These are phyloP conservation scores for Columbina picui DNA, from an alignment of 2,113 vertebrate species.

Conservation along the genomic window DNA sequence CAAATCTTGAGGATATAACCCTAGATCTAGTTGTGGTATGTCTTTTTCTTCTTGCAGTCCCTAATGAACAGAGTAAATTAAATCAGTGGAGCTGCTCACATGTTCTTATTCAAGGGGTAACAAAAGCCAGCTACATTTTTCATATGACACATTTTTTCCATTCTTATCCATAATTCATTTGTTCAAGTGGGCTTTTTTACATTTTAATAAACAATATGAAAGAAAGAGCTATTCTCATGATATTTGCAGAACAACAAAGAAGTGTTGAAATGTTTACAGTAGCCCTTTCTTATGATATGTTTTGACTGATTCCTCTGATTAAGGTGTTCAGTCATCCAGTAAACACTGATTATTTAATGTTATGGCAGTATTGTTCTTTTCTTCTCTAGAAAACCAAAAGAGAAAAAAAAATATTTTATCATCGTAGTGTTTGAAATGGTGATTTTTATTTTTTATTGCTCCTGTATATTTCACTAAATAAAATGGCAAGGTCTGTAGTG, in stretches of 20 bases:
- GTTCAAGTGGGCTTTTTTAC: constrained; percentile 41
- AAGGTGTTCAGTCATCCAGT: background rate
- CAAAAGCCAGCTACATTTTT: background rate
- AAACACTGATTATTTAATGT: background rate
- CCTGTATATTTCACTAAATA: background rate
- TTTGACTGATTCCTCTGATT: constrained; percentile 24
- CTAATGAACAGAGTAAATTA: background rate
- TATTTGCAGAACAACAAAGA: constrained; percentile 28
- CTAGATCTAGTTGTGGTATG: background rate
- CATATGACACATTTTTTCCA: constrained; percentile 16
- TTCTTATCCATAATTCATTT: constrained; percentile 62
- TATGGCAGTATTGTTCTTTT: background rate
- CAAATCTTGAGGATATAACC: background rate
- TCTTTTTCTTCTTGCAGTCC: background rate
- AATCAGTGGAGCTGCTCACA: background rate
- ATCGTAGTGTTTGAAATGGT: background rate
- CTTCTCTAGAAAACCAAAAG: background rate
- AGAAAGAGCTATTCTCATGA: constrained; percentile 40
- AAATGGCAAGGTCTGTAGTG: background rate
- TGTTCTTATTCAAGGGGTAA: background rate
- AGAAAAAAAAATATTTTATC: background rate
- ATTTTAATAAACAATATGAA: constrained; percentile 44
- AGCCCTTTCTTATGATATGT: constrained; percentile 27
- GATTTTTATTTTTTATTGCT: background rate
- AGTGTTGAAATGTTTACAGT: constrained; percentile 37